Conservation (phyloP, 2,797 vertebrate genomes). For the Chelon labrosus region DNA sequence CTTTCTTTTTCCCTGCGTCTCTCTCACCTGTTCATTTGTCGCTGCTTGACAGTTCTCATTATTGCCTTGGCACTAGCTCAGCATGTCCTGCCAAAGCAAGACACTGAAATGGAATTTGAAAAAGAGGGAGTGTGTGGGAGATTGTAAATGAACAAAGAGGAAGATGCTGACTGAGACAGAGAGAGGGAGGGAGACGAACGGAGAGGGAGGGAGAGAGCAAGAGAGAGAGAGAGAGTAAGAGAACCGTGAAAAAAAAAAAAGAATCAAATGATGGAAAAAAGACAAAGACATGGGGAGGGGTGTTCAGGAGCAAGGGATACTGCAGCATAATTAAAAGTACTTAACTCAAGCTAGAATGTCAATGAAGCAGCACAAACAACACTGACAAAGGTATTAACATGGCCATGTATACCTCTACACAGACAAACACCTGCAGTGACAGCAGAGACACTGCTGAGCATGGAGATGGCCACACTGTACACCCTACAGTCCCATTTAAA, state of each 20-base stretch:
- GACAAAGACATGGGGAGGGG: constrained; percentile 43
- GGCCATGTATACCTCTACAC: constrained; percentile 46
- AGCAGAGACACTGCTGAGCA: constrained; percentile 27
- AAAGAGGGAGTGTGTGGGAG: constrained; percentile 67
- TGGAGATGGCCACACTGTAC: constrained; percentile 10
- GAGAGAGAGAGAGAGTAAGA: constrained; percentile 52
- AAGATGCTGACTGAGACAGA: constrained; percentile 60
- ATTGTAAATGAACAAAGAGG: constrained; percentile 70
- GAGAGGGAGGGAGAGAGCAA: constrained; percentile 46
- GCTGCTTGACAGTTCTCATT: constrained; percentile 78
- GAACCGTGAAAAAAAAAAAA: constrained; percentile 8
- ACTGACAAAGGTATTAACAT: constrained; percentile 57
- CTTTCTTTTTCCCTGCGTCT: constrained; percentile 71
- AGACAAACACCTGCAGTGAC: constrained; percentile 39
- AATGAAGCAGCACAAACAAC: constrained; percentile 65
- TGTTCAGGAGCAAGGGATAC: constrained; percentile 40
- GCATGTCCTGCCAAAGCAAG: constrained; percentile 82
- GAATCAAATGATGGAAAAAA: constrained; percentile 43
- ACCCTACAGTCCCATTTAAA: constrained; percentile 2
- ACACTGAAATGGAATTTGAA: constrained; percentile 84
- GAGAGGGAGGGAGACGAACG: constrained; percentile 43
- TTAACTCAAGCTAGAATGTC: constrained; percentile 69
- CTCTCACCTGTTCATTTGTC: constrained; percentile 86
- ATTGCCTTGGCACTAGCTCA: constrained; percentile 81
- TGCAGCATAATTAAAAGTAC: constrained; percentile 75